Evolutionary conservation across 2,113 vertebrate genomes (phyloP).

Genomic region (Eira barbara): DNA sequence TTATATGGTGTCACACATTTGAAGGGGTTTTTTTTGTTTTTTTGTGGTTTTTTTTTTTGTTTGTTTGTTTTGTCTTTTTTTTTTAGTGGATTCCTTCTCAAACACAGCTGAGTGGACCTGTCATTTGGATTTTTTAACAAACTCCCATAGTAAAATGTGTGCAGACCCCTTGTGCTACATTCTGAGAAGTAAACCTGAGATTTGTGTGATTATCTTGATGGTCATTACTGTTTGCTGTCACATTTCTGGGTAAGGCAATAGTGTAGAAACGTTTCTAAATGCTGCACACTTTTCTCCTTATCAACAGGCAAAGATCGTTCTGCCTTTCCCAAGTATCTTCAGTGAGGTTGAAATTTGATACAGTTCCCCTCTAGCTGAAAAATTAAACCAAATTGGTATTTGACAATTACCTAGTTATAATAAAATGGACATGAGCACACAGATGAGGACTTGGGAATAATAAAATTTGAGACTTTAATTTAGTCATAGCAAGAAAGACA

Average conservation of each 20-base stretch:
- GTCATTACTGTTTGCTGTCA: neutral
- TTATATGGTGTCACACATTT: neutral
- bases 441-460: constrained; percentile 23
- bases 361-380: neutral
- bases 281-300: neutral
- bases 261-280: neutral
- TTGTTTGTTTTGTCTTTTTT: neutral
- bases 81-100: neutral
- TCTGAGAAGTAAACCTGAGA: neutral
- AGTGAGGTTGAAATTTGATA: neutral
- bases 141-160: neutral
- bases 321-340: neutral
- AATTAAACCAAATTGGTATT: constrained; percentile 21
- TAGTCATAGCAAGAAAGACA: constrained; percentile 22
- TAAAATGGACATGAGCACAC: constrained; percentile 16
- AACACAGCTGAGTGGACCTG: neutral
- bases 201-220: neutral
- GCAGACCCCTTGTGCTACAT: neutral
- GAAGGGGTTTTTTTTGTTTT: neutral
- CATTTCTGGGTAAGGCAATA: neutral
- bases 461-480: constrained; percentile 40
- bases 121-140: neutral
- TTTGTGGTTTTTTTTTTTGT: neutral
- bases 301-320: neutral
- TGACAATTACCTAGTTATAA: constrained; percentile 10